These are phyloP conservation scores for Anseranas semipalmata DNA, from an alignment of 2,113 vertebrate genomes.

Conservation along the genomic window DNA sequence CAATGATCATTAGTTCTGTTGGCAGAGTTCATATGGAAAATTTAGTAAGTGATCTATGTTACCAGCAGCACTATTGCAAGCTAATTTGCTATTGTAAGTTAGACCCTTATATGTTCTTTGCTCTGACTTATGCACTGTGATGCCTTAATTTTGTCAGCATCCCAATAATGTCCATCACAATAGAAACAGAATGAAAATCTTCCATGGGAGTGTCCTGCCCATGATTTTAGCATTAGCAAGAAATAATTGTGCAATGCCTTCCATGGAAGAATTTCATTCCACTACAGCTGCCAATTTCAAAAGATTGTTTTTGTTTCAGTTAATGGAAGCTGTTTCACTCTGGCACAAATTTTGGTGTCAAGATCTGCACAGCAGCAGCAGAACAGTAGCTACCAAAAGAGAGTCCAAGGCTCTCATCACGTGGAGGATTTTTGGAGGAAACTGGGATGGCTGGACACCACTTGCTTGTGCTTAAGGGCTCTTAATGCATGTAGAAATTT, in stretches of 20 bases:
- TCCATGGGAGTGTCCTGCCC: background rate
- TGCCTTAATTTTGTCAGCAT: background rate
- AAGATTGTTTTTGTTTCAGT: background rate
- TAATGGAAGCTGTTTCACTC: background rate
- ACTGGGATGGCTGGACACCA: background rate
- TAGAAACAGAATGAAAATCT: background rate
- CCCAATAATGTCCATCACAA: background rate
- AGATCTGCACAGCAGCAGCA: background rate
- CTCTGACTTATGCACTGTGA: background rate
- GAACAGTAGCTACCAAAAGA: background rate
- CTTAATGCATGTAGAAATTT: background rate
- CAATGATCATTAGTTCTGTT: background rate
- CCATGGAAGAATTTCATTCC: background rate
- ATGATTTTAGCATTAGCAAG: background rate
- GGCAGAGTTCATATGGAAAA: background rate
- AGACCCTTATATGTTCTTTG: background rate
- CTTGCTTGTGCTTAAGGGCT: fast-evolving
- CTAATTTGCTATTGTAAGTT: background rate
- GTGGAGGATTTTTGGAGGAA: background rate
- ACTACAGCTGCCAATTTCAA: background rate
- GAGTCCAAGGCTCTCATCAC: fast-evolving
- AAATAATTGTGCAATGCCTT: background rate
- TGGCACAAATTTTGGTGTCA: background rate
- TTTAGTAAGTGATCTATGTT: background rate
- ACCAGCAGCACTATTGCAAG: background rate